phyloP scores from a whole-genome alignment of 2,797 vertebrate genomes.

The Huso huso region DNA sequence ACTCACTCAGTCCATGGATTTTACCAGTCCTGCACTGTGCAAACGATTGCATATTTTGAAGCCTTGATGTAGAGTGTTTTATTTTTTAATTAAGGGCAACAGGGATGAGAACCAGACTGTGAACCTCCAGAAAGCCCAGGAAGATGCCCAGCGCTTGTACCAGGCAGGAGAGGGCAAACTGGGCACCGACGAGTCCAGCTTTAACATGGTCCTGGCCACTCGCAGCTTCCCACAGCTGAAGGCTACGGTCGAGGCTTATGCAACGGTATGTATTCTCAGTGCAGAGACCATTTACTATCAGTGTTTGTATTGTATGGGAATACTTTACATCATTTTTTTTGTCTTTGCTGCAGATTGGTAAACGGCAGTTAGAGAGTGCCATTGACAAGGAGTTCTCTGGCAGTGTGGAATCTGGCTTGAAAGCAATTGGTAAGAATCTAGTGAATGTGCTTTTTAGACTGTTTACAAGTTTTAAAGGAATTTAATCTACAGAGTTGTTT shows the following conservation, averaged over 20 bases:
- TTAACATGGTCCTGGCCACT: constrained; percentile 66
- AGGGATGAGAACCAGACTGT: constrained; percentile 59
- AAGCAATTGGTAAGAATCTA: constrained; percentile 56
- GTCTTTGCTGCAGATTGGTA: constrained; percentile 52
- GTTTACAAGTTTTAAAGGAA: no score
- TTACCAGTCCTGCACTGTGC: no score
- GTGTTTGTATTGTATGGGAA: background rate
- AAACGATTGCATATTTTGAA: no score
- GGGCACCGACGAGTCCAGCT: constrained; percentile 68
- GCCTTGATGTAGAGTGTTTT: no score
- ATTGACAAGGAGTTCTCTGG: constrained; percentile 65
- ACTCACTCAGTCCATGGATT: no score
- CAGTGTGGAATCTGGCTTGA: constrained; percentile 60
- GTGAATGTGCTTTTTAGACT: no score
- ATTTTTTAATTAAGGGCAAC: constrained; percentile 48
- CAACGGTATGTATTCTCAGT: constrained; percentile 44
- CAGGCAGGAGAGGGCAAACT: constrained; percentile 65
- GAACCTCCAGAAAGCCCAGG: constrained; percentile 61
- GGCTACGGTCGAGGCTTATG: constrained; percentile 62
- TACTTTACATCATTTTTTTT: background rate
- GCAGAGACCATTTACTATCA: no score
- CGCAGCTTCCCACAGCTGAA: constrained; percentile 68
- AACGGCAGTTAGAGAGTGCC: constrained; percentile 60
- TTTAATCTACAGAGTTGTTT: no score
- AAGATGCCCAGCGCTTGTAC: constrained; percentile 67